These are phyloP conservation scores for Acyrthosiphon pisum DNA, from an alignment of 1,140 invertebrate genomes.

Conservation along the genomic window DNA sequence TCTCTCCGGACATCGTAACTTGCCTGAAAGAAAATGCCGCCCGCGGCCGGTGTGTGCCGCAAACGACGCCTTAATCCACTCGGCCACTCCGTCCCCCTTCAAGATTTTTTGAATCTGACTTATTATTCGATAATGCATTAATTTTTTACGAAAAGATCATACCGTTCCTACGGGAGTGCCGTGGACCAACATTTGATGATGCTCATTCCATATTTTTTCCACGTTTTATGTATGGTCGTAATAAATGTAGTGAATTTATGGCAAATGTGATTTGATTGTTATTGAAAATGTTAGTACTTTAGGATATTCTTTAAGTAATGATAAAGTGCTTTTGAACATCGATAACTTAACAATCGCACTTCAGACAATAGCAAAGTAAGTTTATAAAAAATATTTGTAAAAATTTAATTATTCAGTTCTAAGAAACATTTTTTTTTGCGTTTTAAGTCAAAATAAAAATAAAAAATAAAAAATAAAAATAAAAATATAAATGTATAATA, in stretches of 20 bases:
- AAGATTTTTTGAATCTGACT: background rate
- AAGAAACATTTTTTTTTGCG: too few species aligned
- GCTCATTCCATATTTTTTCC: background rate
- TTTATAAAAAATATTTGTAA: background rate
- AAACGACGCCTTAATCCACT: too few species aligned
- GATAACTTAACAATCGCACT: constrained; percentile 41
- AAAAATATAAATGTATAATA: too few species aligned
- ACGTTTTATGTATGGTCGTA: constrained; percentile 20
- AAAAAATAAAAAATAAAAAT: too few species aligned
- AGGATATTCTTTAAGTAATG: constrained; percentile 2
- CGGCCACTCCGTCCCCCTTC: too few species aligned
- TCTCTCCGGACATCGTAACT: too few species aligned
- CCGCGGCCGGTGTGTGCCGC: too few species aligned
- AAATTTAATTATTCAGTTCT: too few species aligned
- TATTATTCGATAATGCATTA: constrained; percentile 48
- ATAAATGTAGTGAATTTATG: background rate
- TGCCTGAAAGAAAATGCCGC: too few species aligned
- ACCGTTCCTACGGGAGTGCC: background rate
- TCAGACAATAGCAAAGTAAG: constrained; percentile 42
- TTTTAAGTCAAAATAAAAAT: too few species aligned
- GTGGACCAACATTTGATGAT: background rate
- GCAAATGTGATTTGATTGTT: constrained; percentile 36
- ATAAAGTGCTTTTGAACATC: constrained; percentile 6
- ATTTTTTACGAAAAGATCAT: constrained; percentile 27
- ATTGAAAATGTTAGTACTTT: constrained; percentile 15